These are phyloP conservation scores for Conchocele bisecta DNA, from an alignment of 2,888 invertebrate species.

Conservation along the genomic window DNA sequence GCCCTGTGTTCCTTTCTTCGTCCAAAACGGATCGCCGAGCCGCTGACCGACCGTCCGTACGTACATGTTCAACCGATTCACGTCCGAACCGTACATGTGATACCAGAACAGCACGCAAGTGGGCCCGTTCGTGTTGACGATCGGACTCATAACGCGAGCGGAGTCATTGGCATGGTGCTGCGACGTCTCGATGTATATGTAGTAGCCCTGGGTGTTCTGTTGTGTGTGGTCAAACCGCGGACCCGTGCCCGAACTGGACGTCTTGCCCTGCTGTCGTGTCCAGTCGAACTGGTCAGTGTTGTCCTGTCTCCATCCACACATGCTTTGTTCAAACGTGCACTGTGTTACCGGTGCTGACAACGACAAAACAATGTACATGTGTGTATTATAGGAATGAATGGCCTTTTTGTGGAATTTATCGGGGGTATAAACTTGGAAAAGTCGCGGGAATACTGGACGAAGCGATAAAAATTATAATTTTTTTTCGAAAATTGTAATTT, in stretches of 20 bases:
- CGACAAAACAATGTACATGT: conserved; percentile 5
- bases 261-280: conserved; percentile 65
- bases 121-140: conserved; percentile 47
- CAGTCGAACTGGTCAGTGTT: conserved; percentile 73
- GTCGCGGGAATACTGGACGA: too few species aligned
- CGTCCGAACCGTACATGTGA: conserved; percentile 80
- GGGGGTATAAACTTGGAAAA: too few species aligned
- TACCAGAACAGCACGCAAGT: conserved; percentile 80
- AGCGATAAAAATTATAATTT: too few species aligned
- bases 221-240: conserved; percentile 76
- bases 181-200: conserved; percentile 77
- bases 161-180: conserved; percentile 58
- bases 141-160: conserved; percentile 70
- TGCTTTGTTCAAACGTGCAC: conserved; percentile 75
- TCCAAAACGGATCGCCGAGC: conserved; percentile 59
- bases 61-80: conserved; percentile 72
- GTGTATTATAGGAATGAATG: too few species aligned
- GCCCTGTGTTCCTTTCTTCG: conserved; percentile 66
- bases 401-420: too few species aligned
- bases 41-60: conserved; percentile 38
- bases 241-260: conserved; percentile 65
- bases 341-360: conserved; percentile 56
- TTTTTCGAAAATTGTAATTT: too few species aligned
- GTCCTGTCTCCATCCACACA: conserved; percentile 75
- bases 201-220: conserved; percentile 72